phyloP scores from a whole-genome alignment of 1,140 invertebrate genomes.

The Delia radicum region DNA sequence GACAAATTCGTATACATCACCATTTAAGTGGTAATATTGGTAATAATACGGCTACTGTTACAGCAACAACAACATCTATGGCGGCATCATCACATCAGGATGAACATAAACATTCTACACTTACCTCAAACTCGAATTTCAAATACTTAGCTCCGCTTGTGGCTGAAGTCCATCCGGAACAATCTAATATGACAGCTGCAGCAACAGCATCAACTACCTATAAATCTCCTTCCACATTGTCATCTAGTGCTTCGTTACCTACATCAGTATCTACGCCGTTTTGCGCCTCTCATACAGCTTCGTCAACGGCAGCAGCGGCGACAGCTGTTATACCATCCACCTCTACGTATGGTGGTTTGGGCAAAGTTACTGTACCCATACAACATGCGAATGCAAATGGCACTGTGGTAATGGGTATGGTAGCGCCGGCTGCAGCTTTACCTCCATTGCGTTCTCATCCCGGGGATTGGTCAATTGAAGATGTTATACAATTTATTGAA shows the following conservation, averaged over 20 bases:
- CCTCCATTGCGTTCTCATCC: slow-evolving; percentile 62
- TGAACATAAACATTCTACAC: slow-evolving; percentile 11
- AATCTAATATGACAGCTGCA: slow-evolving; percentile 50
- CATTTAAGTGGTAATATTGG: slow-evolving; percentile 13
- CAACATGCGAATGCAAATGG: slow-evolving; percentile 24
- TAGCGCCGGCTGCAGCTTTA: slow-evolving; percentile 39
- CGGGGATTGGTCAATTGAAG: slow-evolving; percentile 89
- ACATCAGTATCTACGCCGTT: slow-evolving; percentile 46
- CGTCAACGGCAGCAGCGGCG: slow-evolving; percentile 44
- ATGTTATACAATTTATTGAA: slow-evolving; percentile 88
- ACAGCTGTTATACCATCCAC: slow-evolving; percentile 48
- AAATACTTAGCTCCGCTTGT: slow-evolving; percentile 56
- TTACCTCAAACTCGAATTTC: slow-evolving; percentile 39
- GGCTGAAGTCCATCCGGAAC: slow-evolving; percentile 54
- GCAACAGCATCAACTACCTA: slow-evolving; percentile 34
- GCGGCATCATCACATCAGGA: not conserved
- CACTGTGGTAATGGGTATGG: slow-evolving; percentile 28
- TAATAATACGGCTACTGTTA: not conserved
- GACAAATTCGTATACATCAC: slow-evolving; percentile 28
- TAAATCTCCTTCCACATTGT: slow-evolving; percentile 50
- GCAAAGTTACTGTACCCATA: slow-evolving; percentile 48
- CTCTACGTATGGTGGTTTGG: slow-evolving; percentile 47
- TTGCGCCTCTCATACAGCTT: slow-evolving; percentile 49
- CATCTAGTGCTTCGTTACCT: slow-evolving; percentile 51
- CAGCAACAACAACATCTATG: not conserved